Conservation (phyloP, 2,113 vertebrate genomes). For the Aix galericulata region DNA sequence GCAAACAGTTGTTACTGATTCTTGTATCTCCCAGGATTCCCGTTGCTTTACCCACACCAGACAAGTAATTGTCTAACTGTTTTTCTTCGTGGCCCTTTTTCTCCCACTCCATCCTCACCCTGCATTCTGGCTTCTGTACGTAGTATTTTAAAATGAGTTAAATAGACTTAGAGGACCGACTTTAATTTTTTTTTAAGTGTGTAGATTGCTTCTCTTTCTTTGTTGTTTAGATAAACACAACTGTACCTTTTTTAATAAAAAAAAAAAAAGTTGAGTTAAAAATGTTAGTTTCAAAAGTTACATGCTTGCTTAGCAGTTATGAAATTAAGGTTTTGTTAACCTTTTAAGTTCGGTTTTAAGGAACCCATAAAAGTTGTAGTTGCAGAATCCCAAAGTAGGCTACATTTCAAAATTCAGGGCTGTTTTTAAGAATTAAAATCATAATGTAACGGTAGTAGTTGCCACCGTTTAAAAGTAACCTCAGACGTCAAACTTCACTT, state of each 20-base stretch:
- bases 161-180: conserved; percentile 77
- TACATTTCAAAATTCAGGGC: conserved; percentile 99
- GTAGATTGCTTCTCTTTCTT: conserved; percentile 80
- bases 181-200: conserved; percentile 74
- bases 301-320: conserved; percentile 79
- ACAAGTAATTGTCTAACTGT: conserved; percentile 95
- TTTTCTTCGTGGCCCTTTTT: conserved; percentile 86
- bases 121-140: conserved; percentile 84
- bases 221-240: conserved; percentile 80
- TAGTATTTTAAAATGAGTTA: conserved; percentile 79
- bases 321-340: conserved; percentile 85
- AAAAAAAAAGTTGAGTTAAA: conserved; percentile 73
- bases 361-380: conserved; percentile 89
- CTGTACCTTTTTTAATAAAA: conserved; percentile 82
- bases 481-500: conserved; percentile 78
- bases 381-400: conserved; percentile 99
- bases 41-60: conserved; percentile 88
- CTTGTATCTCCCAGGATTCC: conserved; percentile 91
- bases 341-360: conserved; percentile 78
- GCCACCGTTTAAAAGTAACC: conserved; percentile 78
- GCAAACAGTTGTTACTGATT: conserved; percentile 86
- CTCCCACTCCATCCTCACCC: conserved; percentile 79
- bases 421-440: conserved; percentile 77
- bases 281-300: conserved; percentile 83
- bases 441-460: conserved; percentile 77